Evolutionary conservation across 1,140 invertebrate species (phyloP).

Genomic region (Cydia fagiglandana): DNA sequence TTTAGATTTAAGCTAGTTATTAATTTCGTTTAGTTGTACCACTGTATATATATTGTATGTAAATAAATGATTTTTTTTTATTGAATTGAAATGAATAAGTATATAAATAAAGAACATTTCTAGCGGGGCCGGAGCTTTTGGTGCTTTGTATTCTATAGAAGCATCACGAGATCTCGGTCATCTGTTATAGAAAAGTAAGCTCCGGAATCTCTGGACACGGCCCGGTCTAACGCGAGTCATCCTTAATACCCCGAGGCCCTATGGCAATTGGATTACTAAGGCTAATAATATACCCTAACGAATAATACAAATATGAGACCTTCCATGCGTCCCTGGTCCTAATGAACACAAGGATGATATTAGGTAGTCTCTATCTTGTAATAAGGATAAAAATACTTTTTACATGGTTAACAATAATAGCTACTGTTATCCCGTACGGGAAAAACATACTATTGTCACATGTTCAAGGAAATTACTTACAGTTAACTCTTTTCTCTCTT

Average conservation of each 20-base stretch:
- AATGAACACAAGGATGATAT: slow-evolving; percentile 1
- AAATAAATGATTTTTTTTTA: too few species aligned
- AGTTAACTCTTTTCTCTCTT: neutral
- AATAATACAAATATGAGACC: neutral
- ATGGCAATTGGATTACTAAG: neutral
- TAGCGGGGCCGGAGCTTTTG: too few species aligned
- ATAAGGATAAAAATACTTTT: neutral
- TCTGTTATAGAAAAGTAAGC: too few species aligned
- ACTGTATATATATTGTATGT: too few species aligned
- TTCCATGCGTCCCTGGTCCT: neutral
- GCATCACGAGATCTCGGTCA: too few species aligned
- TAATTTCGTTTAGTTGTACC: too few species aligned
- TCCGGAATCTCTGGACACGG: too few species aligned
- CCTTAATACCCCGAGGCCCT: neutral
- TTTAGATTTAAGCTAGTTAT: too few species aligned
- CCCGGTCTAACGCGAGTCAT: too few species aligned
- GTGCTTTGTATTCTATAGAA: too few species aligned
- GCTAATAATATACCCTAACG: neutral
- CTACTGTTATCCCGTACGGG: neutral
- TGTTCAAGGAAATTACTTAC: neutral
- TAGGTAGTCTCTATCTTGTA: neutral
- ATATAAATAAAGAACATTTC: too few species aligned
- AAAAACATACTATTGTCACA: neutral
- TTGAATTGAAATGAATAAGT: too few species aligned
- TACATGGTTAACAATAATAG: neutral